Conservation (phyloP, 2,113 vertebrate species). For the Otocyon megalotis region DNA sequence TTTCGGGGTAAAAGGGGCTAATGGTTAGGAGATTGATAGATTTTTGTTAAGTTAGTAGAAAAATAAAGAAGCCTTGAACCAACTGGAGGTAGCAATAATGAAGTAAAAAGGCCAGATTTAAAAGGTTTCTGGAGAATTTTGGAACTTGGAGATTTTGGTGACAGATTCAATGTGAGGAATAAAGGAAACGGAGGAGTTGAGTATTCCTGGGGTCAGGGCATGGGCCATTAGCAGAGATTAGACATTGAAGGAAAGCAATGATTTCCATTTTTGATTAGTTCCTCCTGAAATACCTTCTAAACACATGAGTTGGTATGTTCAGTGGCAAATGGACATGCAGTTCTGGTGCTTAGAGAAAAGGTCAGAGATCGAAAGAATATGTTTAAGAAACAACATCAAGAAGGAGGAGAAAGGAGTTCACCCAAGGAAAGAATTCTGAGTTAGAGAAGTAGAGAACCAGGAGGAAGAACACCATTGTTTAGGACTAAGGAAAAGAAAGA, state of each 20-base stretch:
- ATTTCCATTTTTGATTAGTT: neutral
- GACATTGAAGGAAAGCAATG: neutral
- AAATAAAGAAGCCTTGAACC: neutral
- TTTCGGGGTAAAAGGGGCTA: neutral
- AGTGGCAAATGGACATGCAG: neutral
- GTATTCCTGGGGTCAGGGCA: neutral
- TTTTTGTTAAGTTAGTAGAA: neutral
- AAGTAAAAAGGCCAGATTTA: neutral
- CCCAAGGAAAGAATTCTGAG: neutral
- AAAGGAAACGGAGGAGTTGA: neutral
- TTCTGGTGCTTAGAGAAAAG: neutral
- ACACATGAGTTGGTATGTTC: neutral
- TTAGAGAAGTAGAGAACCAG: neutral
- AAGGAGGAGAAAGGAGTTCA: neutral
- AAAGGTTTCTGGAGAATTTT: neutral
- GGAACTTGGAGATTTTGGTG: neutral
- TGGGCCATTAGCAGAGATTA: neutral
- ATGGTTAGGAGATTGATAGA: neutral
- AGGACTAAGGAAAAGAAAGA: neutral
- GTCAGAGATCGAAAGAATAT: neutral
- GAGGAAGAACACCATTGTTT: neutral
- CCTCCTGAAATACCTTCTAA: neutral
- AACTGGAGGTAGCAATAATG: neutral
- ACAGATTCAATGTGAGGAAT: neutral
- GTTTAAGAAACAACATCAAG: neutral